Evolutionary conservation across 2,113 vertebrate species (phyloP).

Genomic region (Seriola dumerili): DNA sequence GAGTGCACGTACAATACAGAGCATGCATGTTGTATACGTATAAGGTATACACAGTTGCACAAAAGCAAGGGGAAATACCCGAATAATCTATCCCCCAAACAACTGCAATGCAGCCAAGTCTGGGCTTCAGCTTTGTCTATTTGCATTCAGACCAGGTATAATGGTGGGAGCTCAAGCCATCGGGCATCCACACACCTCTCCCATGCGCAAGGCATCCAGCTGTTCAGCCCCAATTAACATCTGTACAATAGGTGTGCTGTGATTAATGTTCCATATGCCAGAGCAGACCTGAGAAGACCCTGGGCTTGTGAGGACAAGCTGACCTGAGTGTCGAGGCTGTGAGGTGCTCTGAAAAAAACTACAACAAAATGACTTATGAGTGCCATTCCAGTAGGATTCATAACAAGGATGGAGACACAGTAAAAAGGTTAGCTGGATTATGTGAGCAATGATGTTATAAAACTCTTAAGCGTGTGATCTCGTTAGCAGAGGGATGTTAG

Average conservation of each 20-base stretch:
- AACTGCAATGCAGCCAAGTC: constrained; percentile 68
- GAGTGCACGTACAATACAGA: constrained; percentile 1
- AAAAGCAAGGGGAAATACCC: not conserved
- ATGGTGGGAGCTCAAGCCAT: constrained; percentile 11
- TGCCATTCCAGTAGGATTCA: not conserved
- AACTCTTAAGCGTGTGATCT: constrained; percentile 5
- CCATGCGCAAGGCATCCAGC: constrained; percentile 26
- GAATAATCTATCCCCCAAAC: constrained; percentile 1
- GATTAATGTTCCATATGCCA: constrained; percentile 15
- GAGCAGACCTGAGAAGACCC: not conserved
- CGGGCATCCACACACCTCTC: constrained; percentile 11
- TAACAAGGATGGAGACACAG: not conserved
- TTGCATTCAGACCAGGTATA: constrained; percentile 47
- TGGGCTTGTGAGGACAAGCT: not conserved
- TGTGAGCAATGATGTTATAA: constrained; percentile 5
- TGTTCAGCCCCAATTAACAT: constrained; percentile 40
- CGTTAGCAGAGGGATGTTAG: constrained; percentile 1
- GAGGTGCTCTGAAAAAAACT: not conserved
- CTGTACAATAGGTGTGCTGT: constrained; percentile 29
- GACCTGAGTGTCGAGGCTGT: not conserved
- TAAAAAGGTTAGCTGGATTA: constrained; percentile 1
- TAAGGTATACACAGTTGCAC: not conserved
- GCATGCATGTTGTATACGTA: not conserved
- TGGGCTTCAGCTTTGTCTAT: constrained; percentile 25
- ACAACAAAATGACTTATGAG: not conserved